Evolutionary conservation across 2,888 invertebrate species (phyloP).

Genomic region (Thysanoteuthis rhombus): DNA sequence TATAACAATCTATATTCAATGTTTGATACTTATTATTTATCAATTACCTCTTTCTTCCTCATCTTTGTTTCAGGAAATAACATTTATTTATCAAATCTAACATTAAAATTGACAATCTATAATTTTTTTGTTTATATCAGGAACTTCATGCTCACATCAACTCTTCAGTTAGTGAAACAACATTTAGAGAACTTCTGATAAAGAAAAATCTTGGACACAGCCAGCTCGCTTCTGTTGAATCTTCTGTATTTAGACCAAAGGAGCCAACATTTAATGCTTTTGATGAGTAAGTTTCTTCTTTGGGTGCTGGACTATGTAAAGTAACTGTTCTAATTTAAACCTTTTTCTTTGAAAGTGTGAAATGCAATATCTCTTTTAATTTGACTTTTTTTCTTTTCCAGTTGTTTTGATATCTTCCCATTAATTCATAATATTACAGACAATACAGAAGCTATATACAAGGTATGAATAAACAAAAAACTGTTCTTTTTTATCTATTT

Average conservation of each 20-base stretch:
- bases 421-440: conserved; percentile 57
- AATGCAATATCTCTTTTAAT: neutral
- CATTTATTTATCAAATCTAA: neutral
- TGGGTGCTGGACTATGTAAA: neutral
- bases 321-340: neutral
- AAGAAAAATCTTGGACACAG: neutral
- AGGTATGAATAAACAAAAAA: conserved; percentile 38
- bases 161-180: neutral
- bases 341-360: neutral
- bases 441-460: conserved; percentile 55
- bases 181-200: neutral
- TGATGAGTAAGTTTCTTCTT: conserved; percentile 16
- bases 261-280: neutral
- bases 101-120: neutral
- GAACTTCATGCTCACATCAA: conserved; percentile 32
- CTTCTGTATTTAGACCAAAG: neutral
- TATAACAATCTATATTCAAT: no score
- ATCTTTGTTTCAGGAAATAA: no score
- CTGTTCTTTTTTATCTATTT: neutral
- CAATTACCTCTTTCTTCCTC: no score
- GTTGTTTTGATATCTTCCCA: conserved; percentile 55
- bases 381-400: conserved; percentile 40
- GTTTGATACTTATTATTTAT: no score
- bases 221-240: neutral
- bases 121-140: no score